Conservation (phyloP, 53 echinoderm and acorn worm species). For the Holothuria scabra region DNA sequence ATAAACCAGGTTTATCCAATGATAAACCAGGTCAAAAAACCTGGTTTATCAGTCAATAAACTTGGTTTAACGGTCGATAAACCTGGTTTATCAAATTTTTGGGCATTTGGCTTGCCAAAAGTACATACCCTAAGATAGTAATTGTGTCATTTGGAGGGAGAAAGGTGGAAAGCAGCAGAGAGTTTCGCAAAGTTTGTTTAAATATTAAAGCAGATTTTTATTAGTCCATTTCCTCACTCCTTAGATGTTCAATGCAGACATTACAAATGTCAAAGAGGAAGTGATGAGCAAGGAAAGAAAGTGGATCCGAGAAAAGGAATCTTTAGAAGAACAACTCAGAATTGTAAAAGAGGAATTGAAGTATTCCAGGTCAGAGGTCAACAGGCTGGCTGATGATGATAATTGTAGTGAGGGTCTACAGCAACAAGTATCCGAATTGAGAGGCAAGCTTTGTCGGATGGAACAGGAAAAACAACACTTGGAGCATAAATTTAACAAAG, state of each 20-base stretch:
- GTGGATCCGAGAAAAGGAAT: constrained; percentile 28
- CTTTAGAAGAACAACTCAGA: background rate
- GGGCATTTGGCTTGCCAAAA: too few species aligned
- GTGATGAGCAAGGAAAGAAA: constrained; percentile 4
- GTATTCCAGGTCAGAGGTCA: background rate
- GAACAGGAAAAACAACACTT: constrained; percentile 33
- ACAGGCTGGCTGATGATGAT: constrained; percentile 1
- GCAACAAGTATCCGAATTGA: constrained; percentile 13
- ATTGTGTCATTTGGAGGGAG: too few species aligned
- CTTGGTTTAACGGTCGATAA: too few species aligned
- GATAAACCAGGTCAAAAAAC: too few species aligned
- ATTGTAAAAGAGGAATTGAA: background rate
- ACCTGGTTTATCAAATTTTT: too few species aligned
- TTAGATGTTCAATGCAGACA: constrained; percentile 17
- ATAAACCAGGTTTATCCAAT: too few species aligned
- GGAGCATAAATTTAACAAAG: constrained; percentile 29
- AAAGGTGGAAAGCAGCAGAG: too few species aligned
- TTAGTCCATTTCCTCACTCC: background rate
- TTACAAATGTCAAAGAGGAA: constrained; percentile 2
- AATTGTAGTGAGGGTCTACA: constrained; percentile 11
- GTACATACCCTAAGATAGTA: too few species aligned
- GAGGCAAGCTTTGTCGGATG: constrained; percentile 27
- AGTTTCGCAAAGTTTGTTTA: too few species aligned
- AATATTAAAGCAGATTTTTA: too few species aligned
- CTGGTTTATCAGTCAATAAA: too few species aligned